A percentile compares a stretch with the other conserved stretches of the same genome.
Evolutionary conservation across 1,140 invertebrate species (phyloP).

Genomic region (Halesus radiatus): DNA sequence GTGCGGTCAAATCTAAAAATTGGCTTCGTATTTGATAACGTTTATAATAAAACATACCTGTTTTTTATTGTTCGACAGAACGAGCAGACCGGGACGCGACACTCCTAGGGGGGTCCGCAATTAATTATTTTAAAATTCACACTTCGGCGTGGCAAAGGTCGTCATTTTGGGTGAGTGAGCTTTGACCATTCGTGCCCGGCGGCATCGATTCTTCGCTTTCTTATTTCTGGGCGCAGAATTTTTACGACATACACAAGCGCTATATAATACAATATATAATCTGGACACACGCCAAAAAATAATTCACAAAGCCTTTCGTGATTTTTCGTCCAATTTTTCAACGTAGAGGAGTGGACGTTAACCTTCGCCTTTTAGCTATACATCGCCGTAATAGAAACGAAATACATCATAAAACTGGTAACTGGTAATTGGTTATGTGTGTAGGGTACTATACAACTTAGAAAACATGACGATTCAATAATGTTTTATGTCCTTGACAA

Average conservation of each 20-base stretch:
- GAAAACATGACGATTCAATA: background rate
- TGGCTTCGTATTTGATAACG: no score
- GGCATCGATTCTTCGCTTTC: background rate
- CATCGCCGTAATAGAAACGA: no score
- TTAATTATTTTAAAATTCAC: background rate
- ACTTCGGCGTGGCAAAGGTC: background rate
- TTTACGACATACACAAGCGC: background rate
- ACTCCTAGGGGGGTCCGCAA: no score
- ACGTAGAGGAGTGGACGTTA: background rate
- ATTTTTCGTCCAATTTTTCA: slow-evolving; percentile 8
- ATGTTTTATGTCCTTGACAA: no score
- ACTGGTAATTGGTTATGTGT: background rate
- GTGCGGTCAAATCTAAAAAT: no score
- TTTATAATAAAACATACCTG: no score
- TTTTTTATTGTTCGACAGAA: no score
- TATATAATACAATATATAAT: background rate
- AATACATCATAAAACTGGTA: background rate
- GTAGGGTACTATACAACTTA: slow-evolving; percentile 1
- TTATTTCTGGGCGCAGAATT: slow-evolving; percentile 5
- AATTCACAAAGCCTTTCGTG: slow-evolving; percentile 13
- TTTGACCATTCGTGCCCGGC: background rate
- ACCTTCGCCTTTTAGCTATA: slow-evolving; percentile 2
- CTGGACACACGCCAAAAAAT: slow-evolving; percentile 12
- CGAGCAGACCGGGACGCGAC: no score
- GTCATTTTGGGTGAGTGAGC: no score